Conservation (phyloP, 2,797 vertebrate species). For the Neosilurus mollespiculum region DNA sequence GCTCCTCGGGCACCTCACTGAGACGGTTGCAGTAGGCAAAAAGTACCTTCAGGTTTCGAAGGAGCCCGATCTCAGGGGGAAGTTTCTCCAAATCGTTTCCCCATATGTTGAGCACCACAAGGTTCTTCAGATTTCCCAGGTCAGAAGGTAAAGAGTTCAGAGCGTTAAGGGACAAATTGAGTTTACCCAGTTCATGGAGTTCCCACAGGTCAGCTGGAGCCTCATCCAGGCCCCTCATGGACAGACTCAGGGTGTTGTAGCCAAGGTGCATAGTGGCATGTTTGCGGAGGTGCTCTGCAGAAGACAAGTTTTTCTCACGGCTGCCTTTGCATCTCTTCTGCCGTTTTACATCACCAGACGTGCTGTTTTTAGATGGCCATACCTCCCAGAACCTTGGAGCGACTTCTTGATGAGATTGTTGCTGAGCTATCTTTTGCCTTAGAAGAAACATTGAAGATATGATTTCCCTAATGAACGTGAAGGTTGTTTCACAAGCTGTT, state of each 20-base stretch:
- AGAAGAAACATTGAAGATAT: slow-evolving; percentile 45
- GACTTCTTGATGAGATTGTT: slow-evolving; percentile 63
- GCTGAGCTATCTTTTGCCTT: slow-evolving; percentile 70
- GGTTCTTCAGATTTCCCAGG: slow-evolving; percentile 78
- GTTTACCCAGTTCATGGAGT: slow-evolving; percentile 85
- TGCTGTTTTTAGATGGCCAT: slow-evolving; percentile 38
- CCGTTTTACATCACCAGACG: slow-evolving; percentile 66
- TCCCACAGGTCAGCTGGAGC: slow-evolving; percentile 86
- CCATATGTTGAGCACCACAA: slow-evolving; percentile 87
- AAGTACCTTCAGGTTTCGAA: slow-evolving; percentile 85
- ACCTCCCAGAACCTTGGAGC: slow-evolving; percentile 39
- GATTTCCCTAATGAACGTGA: neutral
- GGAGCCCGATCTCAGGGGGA: slow-evolving; percentile 84
- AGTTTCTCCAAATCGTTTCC: slow-evolving; percentile 84
- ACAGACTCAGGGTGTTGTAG: slow-evolving; percentile 82
- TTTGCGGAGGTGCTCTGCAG: slow-evolving; percentile 70
- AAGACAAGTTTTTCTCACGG: slow-evolving; percentile 70
- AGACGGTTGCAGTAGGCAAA: slow-evolving; percentile 87
- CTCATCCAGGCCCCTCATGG: slow-evolving; percentile 82
- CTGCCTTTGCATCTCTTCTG: slow-evolving; percentile 55
- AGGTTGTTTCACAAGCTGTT: neutral
- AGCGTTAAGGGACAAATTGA: slow-evolving; percentile 89
- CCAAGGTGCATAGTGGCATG: slow-evolving; percentile 74
- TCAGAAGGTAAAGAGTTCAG: slow-evolving; percentile 77
- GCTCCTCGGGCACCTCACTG: slow-evolving; percentile 84